Conservation (phyloP, 2,797 vertebrate genomes). For the Centropyge bicolor region DNA sequence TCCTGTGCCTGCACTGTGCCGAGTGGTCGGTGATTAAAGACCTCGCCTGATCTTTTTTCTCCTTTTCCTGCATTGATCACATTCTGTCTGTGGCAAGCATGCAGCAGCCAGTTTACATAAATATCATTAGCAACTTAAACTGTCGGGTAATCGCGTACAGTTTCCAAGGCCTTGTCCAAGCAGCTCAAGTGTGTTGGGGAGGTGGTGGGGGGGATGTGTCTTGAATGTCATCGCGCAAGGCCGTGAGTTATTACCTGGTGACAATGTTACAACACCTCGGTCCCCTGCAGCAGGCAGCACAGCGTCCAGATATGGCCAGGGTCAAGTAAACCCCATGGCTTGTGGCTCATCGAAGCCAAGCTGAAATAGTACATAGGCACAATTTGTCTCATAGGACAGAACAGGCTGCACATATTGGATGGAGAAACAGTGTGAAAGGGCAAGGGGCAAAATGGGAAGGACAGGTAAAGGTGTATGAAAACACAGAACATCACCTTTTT, state of each 20-base stretch:
- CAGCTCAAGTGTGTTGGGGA: constrained; percentile 12
- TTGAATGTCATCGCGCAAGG: constrained; percentile 55
- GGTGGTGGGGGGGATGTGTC: constrained; percentile 18
- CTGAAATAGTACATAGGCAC: constrained; percentile 60
- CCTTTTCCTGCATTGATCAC: constrained; percentile 49
- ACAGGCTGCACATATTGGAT: constrained; percentile 25
- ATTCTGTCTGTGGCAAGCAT: constrained; percentile 37
- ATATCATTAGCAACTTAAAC: constrained; percentile 57
- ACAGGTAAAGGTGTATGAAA: not conserved
- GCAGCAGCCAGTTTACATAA: constrained; percentile 32
- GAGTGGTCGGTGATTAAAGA: constrained; percentile 57
- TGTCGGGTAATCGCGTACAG: constrained; percentile 30
- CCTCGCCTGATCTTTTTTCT: constrained; percentile 23
- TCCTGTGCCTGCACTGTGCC: constrained; percentile 16
- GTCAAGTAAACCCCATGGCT: constrained; percentile 68
- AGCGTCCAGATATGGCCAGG: constrained; percentile 57
- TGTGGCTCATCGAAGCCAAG: constrained; percentile 55
- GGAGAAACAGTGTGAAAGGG: constrained; percentile 15
- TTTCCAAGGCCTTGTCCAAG: constrained; percentile 37
- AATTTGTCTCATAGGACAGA: constrained; percentile 47
- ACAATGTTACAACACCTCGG: constrained; percentile 68
- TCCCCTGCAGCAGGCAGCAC: constrained; percentile 37
- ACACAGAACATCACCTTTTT: not conserved
- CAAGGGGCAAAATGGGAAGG: not conserved
- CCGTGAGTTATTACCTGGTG: constrained; percentile 71